Conservation (phyloP, 2,113 vertebrate genomes). For the Pluvialis apricaria region DNA sequence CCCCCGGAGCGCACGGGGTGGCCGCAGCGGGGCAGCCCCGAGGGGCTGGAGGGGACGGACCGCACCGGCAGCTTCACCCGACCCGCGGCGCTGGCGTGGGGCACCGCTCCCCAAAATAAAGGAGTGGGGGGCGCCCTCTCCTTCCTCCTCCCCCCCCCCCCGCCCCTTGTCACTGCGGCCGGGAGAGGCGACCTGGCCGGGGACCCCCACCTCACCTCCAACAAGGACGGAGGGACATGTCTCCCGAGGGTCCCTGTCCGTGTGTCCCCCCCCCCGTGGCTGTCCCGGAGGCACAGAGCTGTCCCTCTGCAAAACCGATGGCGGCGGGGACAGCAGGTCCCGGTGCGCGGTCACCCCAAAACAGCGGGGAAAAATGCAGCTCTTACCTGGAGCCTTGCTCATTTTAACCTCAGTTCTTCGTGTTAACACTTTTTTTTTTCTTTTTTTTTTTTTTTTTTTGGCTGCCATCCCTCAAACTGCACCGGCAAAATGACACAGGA, state of each 20-base stretch:
- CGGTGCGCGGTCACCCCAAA: background rate
- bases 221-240: fast-evolving
- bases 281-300: background rate
- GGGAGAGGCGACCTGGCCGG: background rate
- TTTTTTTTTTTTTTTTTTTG: background rate
- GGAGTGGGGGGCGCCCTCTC: too few relatives aligned
- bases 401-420: background rate
- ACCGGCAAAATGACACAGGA: background rate
- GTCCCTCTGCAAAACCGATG: background rate
- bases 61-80: background rate
- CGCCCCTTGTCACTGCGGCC: background rate
- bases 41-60: background rate
- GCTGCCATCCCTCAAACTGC: background rate
- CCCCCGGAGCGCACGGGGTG: background rate
- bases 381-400: background rate
- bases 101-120: background rate
- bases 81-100: background rate
- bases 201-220: background rate
- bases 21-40: background rate
- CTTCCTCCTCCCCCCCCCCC: too few relatives aligned
- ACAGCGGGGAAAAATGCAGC: fast-evolving
- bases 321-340: background rate
- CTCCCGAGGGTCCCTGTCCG: background rate
- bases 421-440: background rate
- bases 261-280: too few relatives aligned